A percentile compares a stretch with the other conserved stretches of the same genome.
Conservation (phyloP, 2,797 vertebrate genomes). For the Xiphorhynchus erythropygius region DNA sequence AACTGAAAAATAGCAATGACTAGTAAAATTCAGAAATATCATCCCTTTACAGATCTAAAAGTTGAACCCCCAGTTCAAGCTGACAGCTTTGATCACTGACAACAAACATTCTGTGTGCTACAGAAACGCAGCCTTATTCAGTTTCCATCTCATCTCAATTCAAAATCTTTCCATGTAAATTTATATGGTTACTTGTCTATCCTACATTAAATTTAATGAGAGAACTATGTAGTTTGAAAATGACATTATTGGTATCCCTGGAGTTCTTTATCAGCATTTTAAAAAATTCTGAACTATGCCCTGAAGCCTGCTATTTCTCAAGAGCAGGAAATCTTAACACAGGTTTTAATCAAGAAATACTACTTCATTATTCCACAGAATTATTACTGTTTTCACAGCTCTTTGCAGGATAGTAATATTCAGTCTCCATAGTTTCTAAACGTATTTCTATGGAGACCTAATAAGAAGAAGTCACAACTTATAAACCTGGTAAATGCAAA, state of each 20-base stretch:
- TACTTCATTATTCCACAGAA: not conserved
- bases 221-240: not conserved
- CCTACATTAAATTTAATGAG: not conserved
- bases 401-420: not conserved
- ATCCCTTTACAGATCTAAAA: not conserved
- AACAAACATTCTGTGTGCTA: not conserved
- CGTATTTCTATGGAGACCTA: constrained; percentile 34
- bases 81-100: not conserved
- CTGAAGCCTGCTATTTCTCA: not conserved
- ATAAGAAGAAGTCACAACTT: not conserved
- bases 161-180: not conserved
- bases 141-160: not conserved
- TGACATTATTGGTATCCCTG: not conserved
- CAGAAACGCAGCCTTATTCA: not conserved
- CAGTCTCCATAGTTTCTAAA: not conserved
- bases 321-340: not conserved
- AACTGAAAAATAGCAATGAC: not conserved
- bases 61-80: not conserved
- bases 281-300: not conserved
- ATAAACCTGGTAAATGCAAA: not conserved
- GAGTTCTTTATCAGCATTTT: not conserved
- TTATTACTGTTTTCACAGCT: not conserved
- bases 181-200: not conserved
- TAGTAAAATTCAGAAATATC: not conserved
- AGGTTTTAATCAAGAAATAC: not conserved